Conservation (phyloP, 2,113 vertebrate genomes). For the Gobiocypris rarus region DNA sequence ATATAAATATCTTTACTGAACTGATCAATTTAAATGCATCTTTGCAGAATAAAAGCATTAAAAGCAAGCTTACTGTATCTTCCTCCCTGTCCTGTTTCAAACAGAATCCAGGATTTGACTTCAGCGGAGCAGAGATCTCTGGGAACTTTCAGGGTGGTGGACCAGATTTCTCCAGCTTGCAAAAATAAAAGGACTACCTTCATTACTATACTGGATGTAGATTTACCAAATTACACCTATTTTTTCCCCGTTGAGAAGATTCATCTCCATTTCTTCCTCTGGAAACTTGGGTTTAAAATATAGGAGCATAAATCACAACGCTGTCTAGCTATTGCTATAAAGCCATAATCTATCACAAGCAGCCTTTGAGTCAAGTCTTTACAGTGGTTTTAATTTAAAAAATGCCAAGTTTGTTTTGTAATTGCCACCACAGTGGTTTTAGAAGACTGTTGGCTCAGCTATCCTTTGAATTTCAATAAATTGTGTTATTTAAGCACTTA, state of each 20-base stretch:
- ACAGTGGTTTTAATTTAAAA: not conserved
- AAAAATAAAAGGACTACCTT: slow-evolving; percentile 65
- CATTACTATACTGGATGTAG: not conserved
- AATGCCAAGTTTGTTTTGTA: not conserved
- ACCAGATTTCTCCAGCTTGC: slow-evolving; percentile 92
- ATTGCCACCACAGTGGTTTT: not conserved
- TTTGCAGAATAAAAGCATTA: no score
- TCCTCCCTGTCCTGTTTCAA: not conserved
- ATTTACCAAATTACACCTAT: not conserved
- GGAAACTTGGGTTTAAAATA: not conserved
- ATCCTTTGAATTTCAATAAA: slow-evolving; percentile 18
- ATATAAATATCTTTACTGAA: no score
- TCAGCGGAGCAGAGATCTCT: slow-evolving; percentile 97
- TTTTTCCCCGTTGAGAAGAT: not conserved
- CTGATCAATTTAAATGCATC: no score
- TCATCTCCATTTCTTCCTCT: not conserved
- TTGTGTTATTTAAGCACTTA: not conserved
- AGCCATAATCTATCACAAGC: slow-evolving; percentile 18
- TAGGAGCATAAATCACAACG: not conserved
- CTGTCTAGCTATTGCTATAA: not conserved
- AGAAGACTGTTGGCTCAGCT: not conserved
- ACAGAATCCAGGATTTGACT: slow-evolving; percentile 98
- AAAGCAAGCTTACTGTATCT: no score
- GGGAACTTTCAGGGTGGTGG: slow-evolving; percentile 95
- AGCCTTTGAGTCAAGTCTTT: not conserved